phyloP scores from a whole-genome alignment of 2,113 vertebrate species.

The Dicaeum eximium region DNA sequence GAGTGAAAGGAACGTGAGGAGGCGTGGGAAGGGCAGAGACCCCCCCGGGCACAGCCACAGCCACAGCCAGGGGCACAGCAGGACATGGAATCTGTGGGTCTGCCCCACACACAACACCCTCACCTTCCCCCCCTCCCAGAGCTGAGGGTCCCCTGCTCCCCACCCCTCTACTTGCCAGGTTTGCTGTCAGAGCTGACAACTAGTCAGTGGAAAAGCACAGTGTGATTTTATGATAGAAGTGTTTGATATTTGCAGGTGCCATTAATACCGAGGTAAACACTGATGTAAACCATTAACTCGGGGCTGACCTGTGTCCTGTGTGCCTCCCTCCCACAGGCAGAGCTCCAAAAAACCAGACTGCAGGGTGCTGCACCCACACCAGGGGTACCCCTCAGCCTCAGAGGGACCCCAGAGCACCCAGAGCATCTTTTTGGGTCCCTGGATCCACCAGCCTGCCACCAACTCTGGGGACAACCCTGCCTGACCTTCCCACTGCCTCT shows the following conservation, averaged over 20 bases:
- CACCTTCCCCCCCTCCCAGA: neutral
- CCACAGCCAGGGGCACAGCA: too few species aligned
- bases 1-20: neutral
- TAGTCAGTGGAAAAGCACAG: accelerated
- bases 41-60: neutral
- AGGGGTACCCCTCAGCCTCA: accelerated
- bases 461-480: neutral
- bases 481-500: neutral
- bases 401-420: accelerated
- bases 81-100: too few species aligned
- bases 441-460: neutral
- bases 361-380: accelerated
- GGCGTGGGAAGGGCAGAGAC: accelerated
- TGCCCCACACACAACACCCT: neutral
- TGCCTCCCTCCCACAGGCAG: neutral
- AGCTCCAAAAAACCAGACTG: neutral
- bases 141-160: neutral
- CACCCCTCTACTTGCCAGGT: neutral
- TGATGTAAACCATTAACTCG: conserved; percentile 44
- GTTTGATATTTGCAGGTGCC: neutral
- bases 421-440: neutral
- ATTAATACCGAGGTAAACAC: neutral
- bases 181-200: accelerated
- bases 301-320: neutral
- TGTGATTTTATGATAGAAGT: neutral